These are phyloP conservation scores for Crambe crambe DNA, from an alignment of 37 sponge, comb jelly and placozoan genomes.

Conservation along the genomic window DNA sequence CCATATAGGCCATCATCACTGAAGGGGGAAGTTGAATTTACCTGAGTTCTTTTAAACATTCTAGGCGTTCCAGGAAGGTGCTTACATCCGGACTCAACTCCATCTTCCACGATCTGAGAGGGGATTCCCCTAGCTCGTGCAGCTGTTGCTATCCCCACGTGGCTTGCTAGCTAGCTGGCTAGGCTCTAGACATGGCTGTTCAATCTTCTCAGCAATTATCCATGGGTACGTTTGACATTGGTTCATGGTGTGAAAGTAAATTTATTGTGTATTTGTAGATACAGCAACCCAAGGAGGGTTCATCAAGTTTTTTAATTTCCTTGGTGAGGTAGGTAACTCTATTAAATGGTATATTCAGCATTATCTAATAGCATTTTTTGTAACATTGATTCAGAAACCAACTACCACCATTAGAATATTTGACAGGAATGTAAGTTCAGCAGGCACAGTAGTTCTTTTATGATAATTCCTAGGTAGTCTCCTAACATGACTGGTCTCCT, in stretches of 20 bases:
- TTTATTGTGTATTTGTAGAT: slow-evolving; percentile 2
- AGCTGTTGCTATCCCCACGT: background rate
- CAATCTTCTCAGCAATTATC: slow-evolving; percentile 46
- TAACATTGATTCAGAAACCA: slow-evolving; percentile 57
- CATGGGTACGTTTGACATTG: slow-evolving; percentile 2
- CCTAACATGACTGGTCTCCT: too few species aligned
- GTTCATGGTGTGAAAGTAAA: background rate
- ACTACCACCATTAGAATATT: slow-evolving; percentile 83
- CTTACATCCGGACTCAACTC: background rate
- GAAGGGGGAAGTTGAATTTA: too few species aligned
- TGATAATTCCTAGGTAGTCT: background rate
- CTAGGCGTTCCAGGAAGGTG: background rate
- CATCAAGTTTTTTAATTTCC: slow-evolving; percentile 26
- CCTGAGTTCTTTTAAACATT: slow-evolving; percentile 1
- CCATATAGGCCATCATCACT: too few species aligned
- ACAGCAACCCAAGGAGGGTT: slow-evolving; percentile 36
- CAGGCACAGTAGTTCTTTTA: too few species aligned
- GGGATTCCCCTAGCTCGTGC: background rate
- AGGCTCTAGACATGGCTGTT: slow-evolving; percentile 27
- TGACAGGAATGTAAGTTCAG: slow-evolving; percentile 72
- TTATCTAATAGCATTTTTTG: background rate
- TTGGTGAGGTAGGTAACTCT: slow-evolving; percentile 51
- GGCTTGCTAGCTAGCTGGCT: background rate
- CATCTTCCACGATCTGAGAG: background rate
- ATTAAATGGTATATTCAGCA: background rate